Conservation (phyloP, 2,888 invertebrate genomes). For the Rhorus exstirpatorius region DNA sequence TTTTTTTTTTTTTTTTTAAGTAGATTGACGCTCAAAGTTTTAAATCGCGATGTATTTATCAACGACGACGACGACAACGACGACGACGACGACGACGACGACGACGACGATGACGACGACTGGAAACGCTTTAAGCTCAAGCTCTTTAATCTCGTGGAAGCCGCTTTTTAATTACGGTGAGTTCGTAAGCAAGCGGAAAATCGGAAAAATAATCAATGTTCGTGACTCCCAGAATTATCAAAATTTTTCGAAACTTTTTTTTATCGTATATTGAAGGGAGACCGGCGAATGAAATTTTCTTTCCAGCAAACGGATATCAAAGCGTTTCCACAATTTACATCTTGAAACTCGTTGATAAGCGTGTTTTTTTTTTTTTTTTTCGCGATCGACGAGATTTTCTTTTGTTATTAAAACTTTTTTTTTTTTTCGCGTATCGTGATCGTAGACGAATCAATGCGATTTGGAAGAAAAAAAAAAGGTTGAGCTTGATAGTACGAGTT, state of each 20-base stretch:
- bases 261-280: conserved; percentile 38
- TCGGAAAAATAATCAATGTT: conserved; percentile 34
- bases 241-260: conserved; percentile 64
- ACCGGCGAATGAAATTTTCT: conserved; percentile 36
- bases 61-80: conserved; percentile 37
- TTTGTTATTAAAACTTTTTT: too few relatives aligned
- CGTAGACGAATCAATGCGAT: conserved; percentile 36
- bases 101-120: too few relatives aligned
- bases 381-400: conserved; percentile 14
- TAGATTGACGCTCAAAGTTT: conserved; percentile 62
- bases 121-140: conserved; percentile 60
- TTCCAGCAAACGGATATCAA: conserved; percentile 36
- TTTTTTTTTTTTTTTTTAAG: conserved; percentile 25
- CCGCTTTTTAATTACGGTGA: conserved; percentile 53
- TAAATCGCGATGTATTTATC: conserved; percentile 52
- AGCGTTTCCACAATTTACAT: conserved; percentile 54
- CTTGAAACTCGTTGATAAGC: conserved; percentile 9
- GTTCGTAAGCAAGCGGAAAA: conserved; percentile 7
- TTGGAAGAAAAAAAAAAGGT: conserved; percentile 27
- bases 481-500: conserved; percentile 48
- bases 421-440: conserved; percentile 44
- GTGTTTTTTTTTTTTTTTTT: conserved; percentile 21
- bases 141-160: conserved; percentile 41
- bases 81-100: too few relatives aligned
- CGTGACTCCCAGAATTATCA: conserved; percentile 52